phyloP scores from a whole-genome alignment of 1,140 invertebrate species.

The Drosophila neocordata region DNA sequence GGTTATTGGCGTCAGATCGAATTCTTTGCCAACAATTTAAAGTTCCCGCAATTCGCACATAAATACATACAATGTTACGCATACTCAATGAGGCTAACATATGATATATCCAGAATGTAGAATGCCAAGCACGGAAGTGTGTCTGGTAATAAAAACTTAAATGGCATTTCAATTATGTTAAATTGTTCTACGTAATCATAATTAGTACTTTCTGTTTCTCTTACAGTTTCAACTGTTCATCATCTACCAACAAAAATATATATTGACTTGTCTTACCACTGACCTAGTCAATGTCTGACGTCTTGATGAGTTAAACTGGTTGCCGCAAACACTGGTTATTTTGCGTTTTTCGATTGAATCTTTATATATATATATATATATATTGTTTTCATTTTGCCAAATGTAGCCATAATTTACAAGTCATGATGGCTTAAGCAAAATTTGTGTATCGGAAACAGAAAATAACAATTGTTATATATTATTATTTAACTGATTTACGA shows the following conservation, averaged over 20 bases:
- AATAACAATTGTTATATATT: background rate
- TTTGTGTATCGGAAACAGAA: background rate
- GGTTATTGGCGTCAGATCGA: constrained; percentile 59
- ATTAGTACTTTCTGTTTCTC: constrained; percentile 3
- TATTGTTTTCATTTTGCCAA: background rate
- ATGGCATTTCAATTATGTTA: constrained; percentile 61
- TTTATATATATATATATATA: background rate
- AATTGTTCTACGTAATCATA: background rate
- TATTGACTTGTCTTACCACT: constrained; percentile 45
- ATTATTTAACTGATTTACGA: background rate
- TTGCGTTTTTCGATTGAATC: background rate
- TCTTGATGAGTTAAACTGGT: constrained; percentile 50
- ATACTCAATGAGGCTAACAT: constrained; percentile 58
- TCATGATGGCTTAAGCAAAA: background rate
- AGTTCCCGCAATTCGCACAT: constrained; percentile 40
- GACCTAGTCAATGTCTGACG: constrained; percentile 59
- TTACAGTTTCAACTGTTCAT: constrained; percentile 2
- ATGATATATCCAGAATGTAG: constrained; percentile 15
- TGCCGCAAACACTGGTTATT: constrained; percentile 17
- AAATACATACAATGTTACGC: constrained; percentile 34
- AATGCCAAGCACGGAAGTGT: constrained; percentile 59
- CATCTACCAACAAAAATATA: constrained; percentile 18
- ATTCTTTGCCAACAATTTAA: constrained; percentile 72
- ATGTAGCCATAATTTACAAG: background rate
- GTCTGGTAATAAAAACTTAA: constrained; percentile 22